These are phyloP conservation scores for Drosophila engyochracea DNA, from an alignment of 2,888 invertebrate genomes.

Conservation along the genomic window DNA sequence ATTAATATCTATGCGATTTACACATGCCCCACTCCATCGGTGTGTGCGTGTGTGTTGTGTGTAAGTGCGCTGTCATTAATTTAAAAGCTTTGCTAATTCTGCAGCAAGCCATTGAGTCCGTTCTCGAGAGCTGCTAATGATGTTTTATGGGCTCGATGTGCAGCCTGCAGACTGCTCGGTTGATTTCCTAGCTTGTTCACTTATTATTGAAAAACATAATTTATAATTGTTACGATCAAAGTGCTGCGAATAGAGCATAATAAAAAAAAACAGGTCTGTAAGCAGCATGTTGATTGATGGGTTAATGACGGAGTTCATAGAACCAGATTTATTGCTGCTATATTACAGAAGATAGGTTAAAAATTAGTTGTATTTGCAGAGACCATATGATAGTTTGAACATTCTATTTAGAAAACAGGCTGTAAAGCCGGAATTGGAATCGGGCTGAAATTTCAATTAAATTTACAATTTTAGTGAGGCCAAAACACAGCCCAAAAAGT, in stretches of 20 bases:
- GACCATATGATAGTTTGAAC: neutral
- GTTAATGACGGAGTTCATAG: neutral
- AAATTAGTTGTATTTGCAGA: neutral
- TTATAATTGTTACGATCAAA: constrained; percentile 46
- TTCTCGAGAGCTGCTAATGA: constrained; percentile 63
- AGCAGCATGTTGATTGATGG: constrained; percentile 14
- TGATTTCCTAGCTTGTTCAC: constrained; percentile 48
- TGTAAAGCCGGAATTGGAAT: neutral
- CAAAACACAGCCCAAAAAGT: too few relatives aligned
- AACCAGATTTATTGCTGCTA: neutral
- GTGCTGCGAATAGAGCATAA: neutral
- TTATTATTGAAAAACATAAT: constrained; percentile 52
- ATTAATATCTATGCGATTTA: constrained; percentile 78
- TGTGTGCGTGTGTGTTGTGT: neutral
- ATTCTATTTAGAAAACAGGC: neutral
- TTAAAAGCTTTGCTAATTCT: constrained; percentile 75
- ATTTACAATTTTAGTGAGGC: too few relatives aligned
- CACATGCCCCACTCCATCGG: constrained; percentile 39
- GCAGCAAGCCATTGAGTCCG: constrained; percentile 34
- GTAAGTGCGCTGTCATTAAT: constrained; percentile 65
- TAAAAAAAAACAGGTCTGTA: neutral
- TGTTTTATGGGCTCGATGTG: constrained; percentile 71
- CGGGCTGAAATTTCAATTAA: neutral
- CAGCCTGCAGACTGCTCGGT: constrained; percentile 35
- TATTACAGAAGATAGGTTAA: neutral